Base-by-base conservation (phyloP, 2,797 vertebrate species). In the Scomberomorus guttatus region DNA sequence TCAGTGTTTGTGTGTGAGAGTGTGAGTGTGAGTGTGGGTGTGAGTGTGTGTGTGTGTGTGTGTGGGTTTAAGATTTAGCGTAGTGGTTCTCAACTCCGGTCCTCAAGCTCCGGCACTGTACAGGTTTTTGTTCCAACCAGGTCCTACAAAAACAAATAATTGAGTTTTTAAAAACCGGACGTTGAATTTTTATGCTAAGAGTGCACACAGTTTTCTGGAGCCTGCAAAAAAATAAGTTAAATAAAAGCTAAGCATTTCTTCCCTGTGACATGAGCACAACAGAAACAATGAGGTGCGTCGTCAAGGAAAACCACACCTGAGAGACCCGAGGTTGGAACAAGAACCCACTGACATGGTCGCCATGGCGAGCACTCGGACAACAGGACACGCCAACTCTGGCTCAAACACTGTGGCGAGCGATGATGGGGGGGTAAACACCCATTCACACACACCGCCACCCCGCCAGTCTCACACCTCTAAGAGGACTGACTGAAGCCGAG, bases 121-220 rank as follows among this genome's bases (percentile, higher is more conserved):
- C 95, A 96, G 96, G 95, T 96, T 96, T 96, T 96, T 96, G 96
- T 96, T 96, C 95, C 95, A 96, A 96, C 96, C 95, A 96, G 95
- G 96, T 96, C 96, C 95, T 96, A 96, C 94, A 96, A 96, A 94
- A 96, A 96, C 95, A 96, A 96, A 96, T 96, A 93, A 95, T 96
- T 95, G 90, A 93, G 89, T 93, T 96, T 95, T 95, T 94, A 94
- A 94, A 95, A 95, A 92, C 79, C 75, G 89, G 92, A 91, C 76
- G 87, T 94, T 90, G 88, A 87, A 91, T 92, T 89, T 93, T 73
- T 77, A 87, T 87, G 80, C 94, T 94, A 92, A 88, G 90, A 94
- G 93, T 95, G 91, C 93, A 95, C 94, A 96, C 90, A 95, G 87
- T 93, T 89, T 68, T 88, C 91, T 92, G 86, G 92, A 95, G 90